phyloP scores from a whole-genome alignment of 2,888 invertebrate genomes.

The Ceramica pisi region DNA sequence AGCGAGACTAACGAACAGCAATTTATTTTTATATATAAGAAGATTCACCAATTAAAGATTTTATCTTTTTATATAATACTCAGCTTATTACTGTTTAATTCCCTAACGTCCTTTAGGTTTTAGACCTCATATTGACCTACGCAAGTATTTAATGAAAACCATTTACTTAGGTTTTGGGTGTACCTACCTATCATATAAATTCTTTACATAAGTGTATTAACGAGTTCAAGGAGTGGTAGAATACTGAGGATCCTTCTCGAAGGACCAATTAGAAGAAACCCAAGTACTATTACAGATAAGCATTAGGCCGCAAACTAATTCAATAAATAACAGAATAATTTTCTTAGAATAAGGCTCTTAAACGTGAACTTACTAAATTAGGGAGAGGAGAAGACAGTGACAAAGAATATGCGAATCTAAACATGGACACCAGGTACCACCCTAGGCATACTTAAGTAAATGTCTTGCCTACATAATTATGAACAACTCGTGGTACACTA shows the following conservation, averaged over 20 bases:
- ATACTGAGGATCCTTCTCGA: not conserved
- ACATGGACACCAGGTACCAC: not conserved
- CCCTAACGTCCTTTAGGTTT: not conserved
- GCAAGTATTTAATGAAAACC: slow-evolving; percentile 8
- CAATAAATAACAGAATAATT: not conserved
- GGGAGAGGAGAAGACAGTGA: not conserved
- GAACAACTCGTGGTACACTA: not conserved
- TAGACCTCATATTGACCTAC: not conserved
- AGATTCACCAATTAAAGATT: slow-evolving; percentile 1
- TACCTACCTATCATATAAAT: slow-evolving; percentile 1
- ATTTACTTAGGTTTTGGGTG: not conserved
- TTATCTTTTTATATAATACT: not conserved
- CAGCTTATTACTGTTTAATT: not conserved
- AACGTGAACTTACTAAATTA: not conserved
- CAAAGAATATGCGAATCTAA: not conserved
- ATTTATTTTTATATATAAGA: too few species aligned
- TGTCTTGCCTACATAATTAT: not conserved
- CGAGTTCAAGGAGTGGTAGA: not conserved
- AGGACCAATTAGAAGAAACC: slow-evolving; percentile 17
- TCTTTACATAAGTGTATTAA: too few species aligned
- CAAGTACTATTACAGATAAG: slow-evolving; percentile 6
- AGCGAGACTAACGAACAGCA: too few species aligned
- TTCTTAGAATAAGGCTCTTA: not conserved
- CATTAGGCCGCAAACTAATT: slow-evolving; percentile 7
- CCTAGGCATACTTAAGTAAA: too few species aligned